Evolutionary conservation across 1,140 invertebrate species (phyloP), one percentile per base, ranked within the genome.

Genomic region (Ephestia elutella): DNA sequence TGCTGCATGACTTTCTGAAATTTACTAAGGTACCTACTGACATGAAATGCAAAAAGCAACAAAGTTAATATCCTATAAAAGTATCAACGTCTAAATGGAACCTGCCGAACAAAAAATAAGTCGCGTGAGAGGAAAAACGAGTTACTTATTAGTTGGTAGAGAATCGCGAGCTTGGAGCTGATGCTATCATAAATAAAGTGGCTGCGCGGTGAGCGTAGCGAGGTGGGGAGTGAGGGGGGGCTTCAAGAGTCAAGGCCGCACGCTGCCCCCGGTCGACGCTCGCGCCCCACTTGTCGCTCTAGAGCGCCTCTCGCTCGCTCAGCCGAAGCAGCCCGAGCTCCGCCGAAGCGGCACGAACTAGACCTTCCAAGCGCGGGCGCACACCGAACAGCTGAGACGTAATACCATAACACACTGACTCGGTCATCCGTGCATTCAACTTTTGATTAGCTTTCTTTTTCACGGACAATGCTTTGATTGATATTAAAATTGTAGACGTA

Each of bases 221-320:
- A 57, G 73, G 67, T 48, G 56, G 49, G 65, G 54, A 66, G 63
- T 73, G 70, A 69, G 68, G 60, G 63, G 59, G 68, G 70, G 78
- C 77, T 80, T 78, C 84, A 90, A 91, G 90, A 92, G 91, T 92
- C 91, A 92, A 92, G 91, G 91, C 90, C 91, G 90, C 91, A 91
- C 91, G 91, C 87, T 92, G 91, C 91, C 91, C 91, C 90, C 90
- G 83, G 90, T 89, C 87, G 81, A 71, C 80, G 82, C 73, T 86
- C 80, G 82, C 78, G 81, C 75, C 78, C 78, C 80, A 82, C 81
- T 84, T 87, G 80, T 77, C 80, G 74, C 77, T 78, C 78, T 61
- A 60, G 54, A 18, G 56, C 63, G 61, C 57, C 63, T 83, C 83
- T 78, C 75, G 66, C 75, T 84, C 75, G 57, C 56, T 50, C 58